Evolutionary conservation across 2,797 vertebrate genomes (phyloP).

Genomic region (Pantherophis vulpinus): DNA sequence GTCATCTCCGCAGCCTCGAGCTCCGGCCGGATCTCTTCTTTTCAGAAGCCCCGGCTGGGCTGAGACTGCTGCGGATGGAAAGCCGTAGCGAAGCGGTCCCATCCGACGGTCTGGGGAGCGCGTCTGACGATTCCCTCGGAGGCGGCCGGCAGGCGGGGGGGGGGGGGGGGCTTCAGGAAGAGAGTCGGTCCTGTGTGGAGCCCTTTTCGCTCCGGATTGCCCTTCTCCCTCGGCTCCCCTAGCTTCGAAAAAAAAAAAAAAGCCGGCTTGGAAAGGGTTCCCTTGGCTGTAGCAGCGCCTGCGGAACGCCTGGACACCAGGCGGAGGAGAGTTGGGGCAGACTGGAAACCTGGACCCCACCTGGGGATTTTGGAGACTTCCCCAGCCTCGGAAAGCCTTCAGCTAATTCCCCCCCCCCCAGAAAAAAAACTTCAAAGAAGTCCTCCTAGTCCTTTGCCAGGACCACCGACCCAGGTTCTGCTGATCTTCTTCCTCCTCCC

Average conservation of each 20-base stretch:
- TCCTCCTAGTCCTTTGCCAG: not conserved
- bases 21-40: not conserved
- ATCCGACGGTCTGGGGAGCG: not conserved
- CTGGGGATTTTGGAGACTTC: not conserved
- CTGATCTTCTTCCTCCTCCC: not conserved
- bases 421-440: no score
- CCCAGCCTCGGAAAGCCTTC: not conserved
- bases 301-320: not conserved
- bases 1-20: not conserved
- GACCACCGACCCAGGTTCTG: not conserved
- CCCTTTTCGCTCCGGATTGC: not conserved
- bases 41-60: not conserved
- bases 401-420: not conserved
- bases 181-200: not conserved
- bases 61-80: not conserved
- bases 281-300: not conserved
- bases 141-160: not conserved
- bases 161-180: not conserved
- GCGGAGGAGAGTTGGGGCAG: not conserved
- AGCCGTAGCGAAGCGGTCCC: not conserved
- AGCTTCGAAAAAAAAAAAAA: no score
- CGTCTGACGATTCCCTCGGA: not conserved
- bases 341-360: not conserved
- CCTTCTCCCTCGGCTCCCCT: not conserved
- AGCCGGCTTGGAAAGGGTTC: not conserved